phyloP scores from a whole-genome alignment of 2,888 invertebrate species.

The Euplagia quadripunctaria region DNA sequence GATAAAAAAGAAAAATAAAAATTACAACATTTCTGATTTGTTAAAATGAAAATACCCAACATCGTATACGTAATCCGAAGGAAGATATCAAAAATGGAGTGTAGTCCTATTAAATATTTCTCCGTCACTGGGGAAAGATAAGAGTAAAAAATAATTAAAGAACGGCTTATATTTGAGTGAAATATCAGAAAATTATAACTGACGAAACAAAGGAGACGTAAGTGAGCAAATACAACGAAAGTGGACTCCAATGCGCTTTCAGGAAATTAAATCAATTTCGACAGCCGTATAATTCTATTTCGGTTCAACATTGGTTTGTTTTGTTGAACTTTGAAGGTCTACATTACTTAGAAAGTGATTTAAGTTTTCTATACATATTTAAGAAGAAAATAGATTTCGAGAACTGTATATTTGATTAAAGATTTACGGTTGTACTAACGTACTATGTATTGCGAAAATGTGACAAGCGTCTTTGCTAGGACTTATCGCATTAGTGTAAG shows the following conservation, averaged over 20 bases:
- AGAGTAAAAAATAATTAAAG: not conserved
- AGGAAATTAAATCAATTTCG: not conserved
- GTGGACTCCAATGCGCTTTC: not conserved
- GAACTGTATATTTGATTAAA: no score
- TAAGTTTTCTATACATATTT: not conserved
- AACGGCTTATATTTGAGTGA: not conserved
- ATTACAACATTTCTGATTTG: no score
- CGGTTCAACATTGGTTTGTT: not conserved
- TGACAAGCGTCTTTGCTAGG: no score
- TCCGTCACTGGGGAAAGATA: no score
- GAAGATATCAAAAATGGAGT: no score
- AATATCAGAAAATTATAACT: not conserved
- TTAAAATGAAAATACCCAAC: no score
- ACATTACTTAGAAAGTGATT: not conserved
- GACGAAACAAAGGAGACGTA: not conserved
- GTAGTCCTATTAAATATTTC: no score
- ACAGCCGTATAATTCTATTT: not conserved
- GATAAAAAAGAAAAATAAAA: not conserved
- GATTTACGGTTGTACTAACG: not conserved
- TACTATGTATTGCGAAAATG: no score
- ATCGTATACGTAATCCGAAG: no score
- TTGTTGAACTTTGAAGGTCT: not conserved
- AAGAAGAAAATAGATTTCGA: no score
- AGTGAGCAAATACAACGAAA: conserved; percentile 11
- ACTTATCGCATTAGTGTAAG: no score